Conservation (phyloP, 2,797 vertebrate genomes). For the Neosalanx taihuensis region DNA sequence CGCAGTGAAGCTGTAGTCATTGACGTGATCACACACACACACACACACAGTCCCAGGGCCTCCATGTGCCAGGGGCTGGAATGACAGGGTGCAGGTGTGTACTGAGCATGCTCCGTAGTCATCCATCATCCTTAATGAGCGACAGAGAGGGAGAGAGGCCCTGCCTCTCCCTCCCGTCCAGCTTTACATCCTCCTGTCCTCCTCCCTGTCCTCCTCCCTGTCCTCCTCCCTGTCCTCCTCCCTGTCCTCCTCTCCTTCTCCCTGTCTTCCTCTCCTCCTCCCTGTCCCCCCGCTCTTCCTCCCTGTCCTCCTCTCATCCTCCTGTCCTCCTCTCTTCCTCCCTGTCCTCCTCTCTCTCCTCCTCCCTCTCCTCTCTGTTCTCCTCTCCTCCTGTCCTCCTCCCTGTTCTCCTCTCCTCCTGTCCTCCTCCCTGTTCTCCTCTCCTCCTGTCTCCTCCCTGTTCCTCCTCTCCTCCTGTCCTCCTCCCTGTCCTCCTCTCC, state of each 20-base stretch:
- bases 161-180: neutral
- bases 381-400: neutral
- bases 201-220: neutral
- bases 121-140: neutral
- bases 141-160: neutral
- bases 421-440: no score
- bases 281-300: no score
- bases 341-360: neutral
- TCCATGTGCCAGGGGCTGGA: neutral
- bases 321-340: neutral
- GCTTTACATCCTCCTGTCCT: neutral
- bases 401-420: neutral
- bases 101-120: neutral
- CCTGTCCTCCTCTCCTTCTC: neutral
- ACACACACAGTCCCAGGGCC: neutral
- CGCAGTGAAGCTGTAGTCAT: constrained; percentile 15
- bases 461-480: no score
- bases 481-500: no score
- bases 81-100: neutral
- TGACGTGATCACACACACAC: neutral
- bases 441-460: no score
- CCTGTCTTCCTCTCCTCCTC: neutral
- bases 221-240: neutral
- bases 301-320: neutral
- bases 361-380: neutral